Conservation (phyloP, 1,140 invertebrate genomes). For the Sycophila sp. region DNA sequence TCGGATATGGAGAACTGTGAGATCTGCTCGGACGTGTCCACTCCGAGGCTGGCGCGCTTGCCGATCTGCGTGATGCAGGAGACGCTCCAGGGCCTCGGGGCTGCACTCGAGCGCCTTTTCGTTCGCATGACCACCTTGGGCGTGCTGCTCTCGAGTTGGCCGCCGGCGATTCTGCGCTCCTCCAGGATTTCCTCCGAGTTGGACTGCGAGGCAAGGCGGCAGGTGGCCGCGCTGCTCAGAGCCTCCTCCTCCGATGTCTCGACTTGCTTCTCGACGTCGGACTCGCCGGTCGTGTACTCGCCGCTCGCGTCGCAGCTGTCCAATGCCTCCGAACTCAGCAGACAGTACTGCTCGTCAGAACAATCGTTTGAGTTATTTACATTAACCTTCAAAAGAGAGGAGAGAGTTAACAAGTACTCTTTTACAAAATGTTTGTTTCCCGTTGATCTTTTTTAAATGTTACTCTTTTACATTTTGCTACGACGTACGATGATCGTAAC, state of each 20-base stretch:
- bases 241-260: constrained; percentile 79
- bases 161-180: not conserved
- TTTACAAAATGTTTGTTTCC: no score
- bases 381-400: no score
- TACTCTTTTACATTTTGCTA: no score
- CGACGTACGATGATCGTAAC: no score
- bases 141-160: constrained; percentile 49
- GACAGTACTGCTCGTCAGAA: constrained; percentile 27
- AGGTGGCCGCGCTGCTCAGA: constrained; percentile 73
- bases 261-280: constrained; percentile 75
- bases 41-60: constrained; percentile 45
- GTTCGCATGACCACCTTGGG: constrained; percentile 64
- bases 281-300: constrained; percentile 85
- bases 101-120: constrained; percentile 59
- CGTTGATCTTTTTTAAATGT: no score
- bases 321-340: constrained; percentile 51
- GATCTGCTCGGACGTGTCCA: constrained; percentile 57
- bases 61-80: constrained; percentile 80
- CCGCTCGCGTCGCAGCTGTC: constrained; percentile 88
- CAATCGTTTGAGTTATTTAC: no score
- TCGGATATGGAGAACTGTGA: constrained; percentile 83
- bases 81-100: constrained; percentile 83
- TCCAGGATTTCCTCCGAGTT: constrained; percentile 70
- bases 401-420: no score
- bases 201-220: constrained; percentile 66